phyloP scores from a whole-genome alignment of 2,113 vertebrate species.

The Casuarius casuarius region DNA sequence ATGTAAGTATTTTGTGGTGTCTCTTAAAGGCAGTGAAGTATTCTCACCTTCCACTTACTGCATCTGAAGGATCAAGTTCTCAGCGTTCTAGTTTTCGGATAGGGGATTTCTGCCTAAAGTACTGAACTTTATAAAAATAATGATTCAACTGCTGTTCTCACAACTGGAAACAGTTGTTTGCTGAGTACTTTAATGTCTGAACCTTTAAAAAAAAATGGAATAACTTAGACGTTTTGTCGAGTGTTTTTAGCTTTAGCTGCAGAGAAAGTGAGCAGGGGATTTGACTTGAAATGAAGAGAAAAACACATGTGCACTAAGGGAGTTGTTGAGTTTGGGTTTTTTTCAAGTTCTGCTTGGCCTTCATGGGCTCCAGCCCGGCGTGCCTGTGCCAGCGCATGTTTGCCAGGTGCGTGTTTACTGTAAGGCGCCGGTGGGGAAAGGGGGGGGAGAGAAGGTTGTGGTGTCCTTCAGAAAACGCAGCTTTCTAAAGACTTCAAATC shows the following conservation, averaged over 20 bases:
- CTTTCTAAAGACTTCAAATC: neutral
- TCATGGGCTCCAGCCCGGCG: neutral
- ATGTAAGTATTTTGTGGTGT: neutral
- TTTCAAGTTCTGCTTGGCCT: neutral
- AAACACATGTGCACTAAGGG: neutral
- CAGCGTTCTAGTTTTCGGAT: neutral
- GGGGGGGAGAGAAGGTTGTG: neutral
- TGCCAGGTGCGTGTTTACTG: neutral
- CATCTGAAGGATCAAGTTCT: neutral
- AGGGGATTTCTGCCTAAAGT: neutral
- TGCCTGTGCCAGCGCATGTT: neutral
- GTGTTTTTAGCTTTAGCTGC: neutral
- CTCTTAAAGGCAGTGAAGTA: neutral
- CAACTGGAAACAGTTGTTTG: neutral
- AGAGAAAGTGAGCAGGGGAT: accelerated
- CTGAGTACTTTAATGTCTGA: constrained; percentile 24
- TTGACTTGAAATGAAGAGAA: constrained; percentile 2
- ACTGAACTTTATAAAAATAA: constrained; percentile 34
- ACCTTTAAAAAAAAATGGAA: constrained; percentile 4
- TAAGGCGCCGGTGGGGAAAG: neutral
- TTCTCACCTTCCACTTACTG: neutral
- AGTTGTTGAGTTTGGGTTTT: neutral
- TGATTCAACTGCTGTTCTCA: neutral
- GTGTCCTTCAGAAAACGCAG: constrained; percentile 28
- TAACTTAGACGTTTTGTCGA: neutral